A percentile compares a stretch with the other conserved stretches of the same genome.
phyloP scores from a whole-genome alignment of 2,888 invertebrate genomes.

The Fragum sueziense region DNA sequence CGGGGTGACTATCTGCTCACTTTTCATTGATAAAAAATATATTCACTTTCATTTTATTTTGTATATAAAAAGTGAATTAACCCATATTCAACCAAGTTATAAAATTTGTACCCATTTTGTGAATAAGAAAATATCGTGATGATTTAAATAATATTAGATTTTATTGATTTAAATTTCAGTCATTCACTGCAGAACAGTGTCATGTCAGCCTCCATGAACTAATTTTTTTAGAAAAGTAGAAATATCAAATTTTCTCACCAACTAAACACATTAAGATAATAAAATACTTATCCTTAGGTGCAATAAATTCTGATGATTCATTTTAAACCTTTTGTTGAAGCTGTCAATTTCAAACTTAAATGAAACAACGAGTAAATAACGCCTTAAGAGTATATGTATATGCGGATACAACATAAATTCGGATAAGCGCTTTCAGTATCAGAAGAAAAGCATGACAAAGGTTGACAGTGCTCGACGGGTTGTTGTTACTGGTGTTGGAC shows the following conservation, averaged over 20 bases:
- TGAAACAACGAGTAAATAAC: no score
- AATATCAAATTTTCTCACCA: no score
- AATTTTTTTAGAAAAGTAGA: no score
- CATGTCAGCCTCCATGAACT: constrained; percentile 56
- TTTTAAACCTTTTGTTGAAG: neutral
- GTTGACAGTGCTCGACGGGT: constrained; percentile 82
- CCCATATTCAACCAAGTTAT: no score
- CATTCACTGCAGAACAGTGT: constrained; percentile 46
- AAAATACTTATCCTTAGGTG: no score
- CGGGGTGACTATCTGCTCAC: constrained; percentile 37
- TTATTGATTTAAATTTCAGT: constrained; percentile 2
- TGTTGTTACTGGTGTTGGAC: constrained; percentile 94
- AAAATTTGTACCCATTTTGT: neutral
- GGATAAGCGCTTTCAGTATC: no score
- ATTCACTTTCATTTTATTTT: no score
- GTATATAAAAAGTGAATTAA: no score
- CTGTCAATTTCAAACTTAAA: neutral
- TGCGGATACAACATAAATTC: neutral
- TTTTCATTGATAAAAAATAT: constrained; percentile 1
- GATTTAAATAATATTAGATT: constrained; percentile 7
- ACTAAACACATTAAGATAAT: no score
- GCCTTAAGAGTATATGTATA: no score
- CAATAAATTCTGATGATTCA: no score
- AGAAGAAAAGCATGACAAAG: neutral
- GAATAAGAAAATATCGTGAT: neutral